Evolutionary conservation across 2,888 invertebrate genomes (phyloP), one percentile per base, ranked within the genome.

Genomic region (Formica aserva): DNA sequence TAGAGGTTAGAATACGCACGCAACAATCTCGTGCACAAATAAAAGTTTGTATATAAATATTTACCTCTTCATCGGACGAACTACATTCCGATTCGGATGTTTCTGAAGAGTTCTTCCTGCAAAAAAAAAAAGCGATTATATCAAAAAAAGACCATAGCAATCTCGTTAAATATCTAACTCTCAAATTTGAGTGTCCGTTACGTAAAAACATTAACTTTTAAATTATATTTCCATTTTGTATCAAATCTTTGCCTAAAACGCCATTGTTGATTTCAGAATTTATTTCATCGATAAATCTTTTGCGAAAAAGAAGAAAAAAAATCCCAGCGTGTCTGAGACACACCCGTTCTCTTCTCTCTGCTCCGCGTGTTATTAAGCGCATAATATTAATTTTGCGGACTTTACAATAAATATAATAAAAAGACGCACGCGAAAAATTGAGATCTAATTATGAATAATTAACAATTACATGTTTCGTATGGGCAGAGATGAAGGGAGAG

Each of bases 1-100:
- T 52, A 26, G 62, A 91, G 91, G 92, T 92, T 92, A 91, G 83
- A 77, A 35, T 3, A 11, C 2, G 8, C 29, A 29, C 26, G 6
- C 52, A 22, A 38, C 41, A n/a, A 5, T 66, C 1, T 52, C 8
- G 48, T 8, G 3, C 71, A 9, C 5, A n/a, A 71, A 63, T 4
- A 8, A 26, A 57, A 52, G 48, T 32, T 18, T 15, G 6, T 35
- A 35, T 35, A 35, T 32, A 26, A 9, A 13, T 83, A 91, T 88
- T 92, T 93, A 96, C 96, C 94, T 96, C 96, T 89, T 96, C 96
- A 89, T 96, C 96, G 0, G 96, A 96, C 90, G 96, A 96, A 65
- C 92, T 91, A 48, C 95, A 92, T 76, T 96, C 96, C 0, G 96
- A 92, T 52, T 92, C 92, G 18, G 86, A 88, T 9, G 67, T 63